Evolutionary conservation across 2,113 vertebrate genomes (phyloP).

Genomic region (Paramisgurnus dabryanus): DNA sequence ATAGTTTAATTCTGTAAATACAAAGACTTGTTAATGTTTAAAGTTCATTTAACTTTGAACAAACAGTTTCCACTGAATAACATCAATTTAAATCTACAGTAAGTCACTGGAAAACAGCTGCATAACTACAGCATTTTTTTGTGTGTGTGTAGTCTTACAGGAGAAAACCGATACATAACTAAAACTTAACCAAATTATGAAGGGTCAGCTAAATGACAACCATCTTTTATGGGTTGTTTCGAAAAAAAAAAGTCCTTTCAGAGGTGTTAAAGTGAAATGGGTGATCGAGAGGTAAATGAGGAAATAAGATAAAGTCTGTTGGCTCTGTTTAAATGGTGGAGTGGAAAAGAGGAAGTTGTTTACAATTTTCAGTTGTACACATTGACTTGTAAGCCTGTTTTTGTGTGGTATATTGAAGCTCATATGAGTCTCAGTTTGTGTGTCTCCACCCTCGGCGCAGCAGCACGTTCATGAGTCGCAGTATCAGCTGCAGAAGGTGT

Average conservation of each 20-base stretch:
- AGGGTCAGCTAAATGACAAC: too few species aligned
- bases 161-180: too few species aligned
- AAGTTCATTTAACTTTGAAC: too few species aligned
- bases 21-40: too few species aligned
- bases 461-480: conserved; percentile 64
- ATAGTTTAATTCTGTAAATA: too few species aligned
- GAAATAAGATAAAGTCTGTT: conserved; percentile 2
- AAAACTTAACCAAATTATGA: too few species aligned
- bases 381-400: not conserved
- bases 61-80: too few species aligned
- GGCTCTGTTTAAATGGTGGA: not conserved
- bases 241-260: not conserved
- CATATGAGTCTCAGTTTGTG: not conserved
- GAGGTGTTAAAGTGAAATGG: not conserved
- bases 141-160: not conserved
- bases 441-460: conserved; percentile 41
- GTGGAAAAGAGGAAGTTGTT: not conserved
- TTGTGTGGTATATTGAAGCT: not conserved
- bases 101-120: too few species aligned
- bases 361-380: too few species aligned
- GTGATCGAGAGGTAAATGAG: not conserved
- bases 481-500: conserved; percentile 50
- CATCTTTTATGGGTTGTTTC: too few species aligned
- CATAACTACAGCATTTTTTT: too few species aligned
- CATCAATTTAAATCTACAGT: too few species aligned